These are phyloP conservation scores for Baccha elongata DNA, from an alignment of 2,888 invertebrate species.

Conservation along the genomic window DNA sequence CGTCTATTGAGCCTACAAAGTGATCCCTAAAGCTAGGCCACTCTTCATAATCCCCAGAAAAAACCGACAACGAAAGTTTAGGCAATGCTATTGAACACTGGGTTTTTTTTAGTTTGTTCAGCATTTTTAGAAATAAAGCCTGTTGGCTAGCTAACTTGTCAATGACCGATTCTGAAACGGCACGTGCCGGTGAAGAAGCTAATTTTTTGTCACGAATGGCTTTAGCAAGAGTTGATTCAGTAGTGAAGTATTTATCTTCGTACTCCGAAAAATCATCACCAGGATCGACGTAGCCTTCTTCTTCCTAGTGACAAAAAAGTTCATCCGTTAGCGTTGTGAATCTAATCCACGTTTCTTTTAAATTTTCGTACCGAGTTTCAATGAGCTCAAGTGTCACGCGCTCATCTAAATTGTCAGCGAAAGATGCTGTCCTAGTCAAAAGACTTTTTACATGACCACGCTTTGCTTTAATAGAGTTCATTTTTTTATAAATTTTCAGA, in stretches of 20 bases:
- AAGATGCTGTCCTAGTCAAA: neutral
- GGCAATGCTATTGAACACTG: neutral
- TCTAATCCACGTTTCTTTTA: neutral
- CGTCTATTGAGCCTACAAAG: no score
- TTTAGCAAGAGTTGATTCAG: neutral
- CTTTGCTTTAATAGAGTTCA: neutral
- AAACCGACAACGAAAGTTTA: conserved; percentile 23
- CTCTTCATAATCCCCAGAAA: conserved; percentile 2
- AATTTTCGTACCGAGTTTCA: neutral
- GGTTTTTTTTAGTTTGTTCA: neutral
- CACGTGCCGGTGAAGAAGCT: neutral
- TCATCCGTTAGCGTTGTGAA: neutral
- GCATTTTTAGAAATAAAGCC: neutral
- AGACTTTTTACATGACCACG: neutral
- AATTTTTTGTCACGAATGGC: neutral
- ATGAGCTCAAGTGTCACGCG: neutral
- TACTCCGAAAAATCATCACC: neutral
- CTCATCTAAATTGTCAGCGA: neutral
- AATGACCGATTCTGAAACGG: neutral
- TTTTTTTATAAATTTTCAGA: no score
- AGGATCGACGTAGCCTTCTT: conserved; percentile 3
- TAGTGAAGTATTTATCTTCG: conserved; percentile 19
- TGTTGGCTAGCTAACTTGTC: neutral
- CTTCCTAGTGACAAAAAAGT: neutral
- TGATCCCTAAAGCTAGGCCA: conserved; percentile 2